phyloP scores from a whole-genome alignment of 35 echinoderm and acorn worm genomes.

The Apostichopus japonicus region DNA sequence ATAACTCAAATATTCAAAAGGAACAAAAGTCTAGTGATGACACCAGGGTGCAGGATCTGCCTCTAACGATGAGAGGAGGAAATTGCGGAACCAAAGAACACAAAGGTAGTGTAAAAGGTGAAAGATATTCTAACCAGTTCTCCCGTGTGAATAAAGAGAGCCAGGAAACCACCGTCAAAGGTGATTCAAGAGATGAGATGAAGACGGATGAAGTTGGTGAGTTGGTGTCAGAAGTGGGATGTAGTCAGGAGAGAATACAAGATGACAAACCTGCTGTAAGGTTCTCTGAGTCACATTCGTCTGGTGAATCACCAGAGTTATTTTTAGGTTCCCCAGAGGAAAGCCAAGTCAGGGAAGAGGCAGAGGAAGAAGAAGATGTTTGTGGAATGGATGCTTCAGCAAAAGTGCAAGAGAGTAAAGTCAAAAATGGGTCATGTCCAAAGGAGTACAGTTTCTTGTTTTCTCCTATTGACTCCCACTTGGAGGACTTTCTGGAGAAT shows the following conservation, averaged over 20 bases:
- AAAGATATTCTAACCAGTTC: too few species aligned
- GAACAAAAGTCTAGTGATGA: neutral
- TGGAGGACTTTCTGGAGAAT: constrained; percentile 67
- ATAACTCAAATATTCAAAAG: neutral
- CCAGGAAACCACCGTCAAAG: too few species aligned
- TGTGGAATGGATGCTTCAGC: neutral
- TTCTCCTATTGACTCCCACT: constrained; percentile 75
- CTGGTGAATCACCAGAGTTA: constrained; percentile 7
- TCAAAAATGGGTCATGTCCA: neutral
- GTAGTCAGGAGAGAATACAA: neutral
- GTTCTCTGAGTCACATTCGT: neutral
- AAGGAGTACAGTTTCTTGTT: constrained; percentile 35
- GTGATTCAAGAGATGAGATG: neutral
- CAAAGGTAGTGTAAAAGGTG: too few species aligned
- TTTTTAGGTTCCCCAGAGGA: constrained; percentile 37
- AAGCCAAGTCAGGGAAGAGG: neutral
- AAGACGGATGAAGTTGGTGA: neutral
- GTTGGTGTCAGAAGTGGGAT: neutral
- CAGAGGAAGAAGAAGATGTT: neutral
- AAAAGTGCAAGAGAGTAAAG: neutral
- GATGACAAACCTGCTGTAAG: neutral
- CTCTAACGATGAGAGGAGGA: too few species aligned
- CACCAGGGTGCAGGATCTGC: too few species aligned
- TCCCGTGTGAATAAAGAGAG: too few species aligned
- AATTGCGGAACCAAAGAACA: too few species aligned